Conservation (phyloP, 2,888 invertebrate genomes). For the Odontothrips loti region DNA sequence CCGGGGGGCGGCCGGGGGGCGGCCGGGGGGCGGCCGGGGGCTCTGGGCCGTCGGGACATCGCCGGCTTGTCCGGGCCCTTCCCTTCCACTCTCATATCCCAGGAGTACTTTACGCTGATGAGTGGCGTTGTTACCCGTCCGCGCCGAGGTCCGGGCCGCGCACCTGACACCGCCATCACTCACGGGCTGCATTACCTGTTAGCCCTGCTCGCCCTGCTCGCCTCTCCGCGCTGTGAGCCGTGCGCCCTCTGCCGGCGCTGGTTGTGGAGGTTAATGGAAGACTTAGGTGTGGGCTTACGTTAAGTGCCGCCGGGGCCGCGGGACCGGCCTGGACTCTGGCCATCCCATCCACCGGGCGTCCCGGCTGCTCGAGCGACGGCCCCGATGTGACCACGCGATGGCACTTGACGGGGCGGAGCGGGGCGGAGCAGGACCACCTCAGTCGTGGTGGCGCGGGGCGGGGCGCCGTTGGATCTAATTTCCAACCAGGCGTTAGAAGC, state of each 20-base stretch:
- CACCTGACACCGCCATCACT: slow-evolving; percentile 6
- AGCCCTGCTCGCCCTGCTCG: too few species aligned
- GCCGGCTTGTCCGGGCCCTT: too few species aligned
- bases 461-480: too few species aligned
- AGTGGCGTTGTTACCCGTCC: neutral
- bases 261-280: neutral
- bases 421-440: too few species aligned
- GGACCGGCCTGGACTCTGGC: neutral
- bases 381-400: too few species aligned
- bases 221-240: too few species aligned
- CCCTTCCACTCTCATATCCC: neutral
- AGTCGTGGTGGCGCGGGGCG: too few species aligned
- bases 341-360: too few species aligned
- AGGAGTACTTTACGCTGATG: neutral
- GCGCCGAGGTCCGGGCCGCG: neutral
- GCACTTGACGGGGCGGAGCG: too few species aligned
- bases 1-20: neutral
- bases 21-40: neutral
- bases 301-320: neutral
- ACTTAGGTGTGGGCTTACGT: neutral
- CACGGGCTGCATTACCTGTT: neutral
- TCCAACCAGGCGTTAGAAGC: too few species aligned
- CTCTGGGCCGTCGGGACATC: neutral
- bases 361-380: too few species aligned
- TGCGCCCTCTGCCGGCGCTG: neutral